Evolutionary conservation across 2,888 invertebrate genomes (phyloP), one percentile per base, ranked within the genome.

Genomic region (Rhingia campestris): DNA sequence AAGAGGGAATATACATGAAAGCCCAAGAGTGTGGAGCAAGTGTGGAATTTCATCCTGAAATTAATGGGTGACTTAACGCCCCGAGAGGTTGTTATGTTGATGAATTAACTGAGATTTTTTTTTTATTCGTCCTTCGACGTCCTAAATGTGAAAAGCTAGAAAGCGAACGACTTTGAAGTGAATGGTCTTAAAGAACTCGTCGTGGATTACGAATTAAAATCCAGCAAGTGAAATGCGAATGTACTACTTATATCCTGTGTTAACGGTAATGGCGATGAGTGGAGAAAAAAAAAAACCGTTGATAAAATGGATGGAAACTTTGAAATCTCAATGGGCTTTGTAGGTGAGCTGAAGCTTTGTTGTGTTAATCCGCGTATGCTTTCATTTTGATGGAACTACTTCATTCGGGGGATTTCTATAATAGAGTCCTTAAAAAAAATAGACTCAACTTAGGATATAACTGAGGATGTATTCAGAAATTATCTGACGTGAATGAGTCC

Each of bases 11-110:
- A 39, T 66, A 37, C 45, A 72, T 30, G 54, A 51, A 54, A 45
- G 45, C 67, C 32, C 47, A 58, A 56, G 59, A 53, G 59, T 37
- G 66, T 66, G 59, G 22, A 59, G 51, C 41, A 59, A 61, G 61
- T 61, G 67, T 30, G 37, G 45, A 45, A 66, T 56, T 58, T 69
- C 37, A 77, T 77, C 63, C 84, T 56, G 43, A 75, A 74, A 84
- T 74, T 66, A 75, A 84, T 84, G 66, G 70, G 43, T 79, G 84
- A 70, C 79, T 84, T 84, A 79, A 74, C 74, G 74, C 66, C 61
- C 53, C 79, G 70, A 70, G 69, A 79, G 64, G 74, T 74, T 79
- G 84, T 75, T 79, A 58, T 70, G 74, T 70, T 84, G 84, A 84
- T 84, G 84, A 75, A 84, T 84, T 82, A 64, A 69, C 69, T 69